phyloP scores from a whole-genome alignment of 2,113 vertebrate species.

The Catharus minimus region DNA sequence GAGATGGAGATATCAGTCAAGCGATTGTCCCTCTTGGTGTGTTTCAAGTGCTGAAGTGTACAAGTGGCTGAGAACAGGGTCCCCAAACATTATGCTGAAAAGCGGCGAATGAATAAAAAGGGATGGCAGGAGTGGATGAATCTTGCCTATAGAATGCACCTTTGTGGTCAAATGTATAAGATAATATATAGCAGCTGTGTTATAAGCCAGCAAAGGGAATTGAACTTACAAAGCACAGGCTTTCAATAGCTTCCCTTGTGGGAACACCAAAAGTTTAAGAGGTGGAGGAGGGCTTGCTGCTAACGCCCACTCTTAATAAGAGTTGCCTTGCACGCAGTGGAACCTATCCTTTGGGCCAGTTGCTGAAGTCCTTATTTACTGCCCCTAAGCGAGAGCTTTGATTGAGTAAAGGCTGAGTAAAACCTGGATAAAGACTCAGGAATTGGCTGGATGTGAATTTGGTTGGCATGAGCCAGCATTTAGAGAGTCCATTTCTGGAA shows the following conservation, averaged over 20 bases:
- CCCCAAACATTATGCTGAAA: slow-evolving; percentile 75
- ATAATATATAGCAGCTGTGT: slow-evolving; percentile 78
- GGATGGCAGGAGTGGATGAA: slow-evolving; percentile 74
- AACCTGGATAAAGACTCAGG: slow-evolving; percentile 24
- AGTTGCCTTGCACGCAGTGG: slow-evolving; percentile 34
- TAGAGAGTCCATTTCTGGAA: not conserved
- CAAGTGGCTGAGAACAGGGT: slow-evolving; percentile 78
- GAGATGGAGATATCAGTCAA: slow-evolving; percentile 75
- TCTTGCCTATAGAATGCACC: slow-evolving; percentile 75
- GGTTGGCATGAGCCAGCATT: not conserved
- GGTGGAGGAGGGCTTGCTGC: slow-evolving; percentile 60
- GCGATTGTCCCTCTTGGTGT: slow-evolving; percentile 74
- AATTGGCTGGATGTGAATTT: not conserved
- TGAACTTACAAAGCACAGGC: slow-evolving; percentile 63
- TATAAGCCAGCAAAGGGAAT: slow-evolving; percentile 70
- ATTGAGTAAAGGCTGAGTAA: slow-evolving; percentile 47
- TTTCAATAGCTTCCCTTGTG: slow-evolving; percentile 72
- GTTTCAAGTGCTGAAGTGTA: slow-evolving; percentile 75
- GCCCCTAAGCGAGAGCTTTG: slow-evolving; percentile 18
- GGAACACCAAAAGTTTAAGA: slow-evolving; percentile 71
- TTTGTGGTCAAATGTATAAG: slow-evolving; percentile 77
- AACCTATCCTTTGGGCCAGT: slow-evolving; percentile 31
- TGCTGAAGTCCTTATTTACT: slow-evolving; percentile 57
- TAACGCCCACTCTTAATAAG: slow-evolving; percentile 48
- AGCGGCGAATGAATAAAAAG: slow-evolving; percentile 69